Conservation (phyloP, 2,888 invertebrate genomes). For the Geotrupes spiniger region DNA sequence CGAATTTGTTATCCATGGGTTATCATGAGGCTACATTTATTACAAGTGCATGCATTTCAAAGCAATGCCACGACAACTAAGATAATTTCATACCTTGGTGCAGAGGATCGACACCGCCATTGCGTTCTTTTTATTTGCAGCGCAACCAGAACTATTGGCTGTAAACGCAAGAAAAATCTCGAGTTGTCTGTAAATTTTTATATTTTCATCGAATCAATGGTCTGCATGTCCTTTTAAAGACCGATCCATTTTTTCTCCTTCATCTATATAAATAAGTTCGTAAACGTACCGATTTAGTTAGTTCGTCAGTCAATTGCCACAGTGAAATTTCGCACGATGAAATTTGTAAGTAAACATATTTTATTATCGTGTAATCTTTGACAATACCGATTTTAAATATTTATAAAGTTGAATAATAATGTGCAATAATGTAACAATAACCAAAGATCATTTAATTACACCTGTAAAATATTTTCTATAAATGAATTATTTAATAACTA, state of each 20-base stretch:
- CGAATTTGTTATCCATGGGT: no score
- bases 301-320: slow-evolving; percentile 6
- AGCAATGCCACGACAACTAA: no score
- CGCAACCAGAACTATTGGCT: slow-evolving; percentile 11
- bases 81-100: slow-evolving; percentile 1
- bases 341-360: slow-evolving; percentile 13
- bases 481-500: no score
- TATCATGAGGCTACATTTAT: no score
- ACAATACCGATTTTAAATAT: neutral
- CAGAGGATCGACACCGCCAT: neutral
- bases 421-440: neutral
- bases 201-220: slow-evolving; percentile 10
- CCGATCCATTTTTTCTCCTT: slow-evolving; percentile 2
- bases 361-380: neutral
- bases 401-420: neutral
- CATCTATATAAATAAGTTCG: slow-evolving; percentile 9
- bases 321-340: slow-evolving; percentile 10
- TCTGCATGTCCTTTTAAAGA: slow-evolving; percentile 8
- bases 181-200: slow-evolving; percentile 13
- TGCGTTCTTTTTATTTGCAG: slow-evolving; percentile 5
- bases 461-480: no score
- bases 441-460: no score
- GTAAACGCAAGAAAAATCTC: slow-evolving; percentile 11
- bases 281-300: slow-evolving; percentile 10
- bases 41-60: no score